Conservation (phyloP, 64 coral and sea anemone genomes). For the Dendronephthya gigantea region DNA sequence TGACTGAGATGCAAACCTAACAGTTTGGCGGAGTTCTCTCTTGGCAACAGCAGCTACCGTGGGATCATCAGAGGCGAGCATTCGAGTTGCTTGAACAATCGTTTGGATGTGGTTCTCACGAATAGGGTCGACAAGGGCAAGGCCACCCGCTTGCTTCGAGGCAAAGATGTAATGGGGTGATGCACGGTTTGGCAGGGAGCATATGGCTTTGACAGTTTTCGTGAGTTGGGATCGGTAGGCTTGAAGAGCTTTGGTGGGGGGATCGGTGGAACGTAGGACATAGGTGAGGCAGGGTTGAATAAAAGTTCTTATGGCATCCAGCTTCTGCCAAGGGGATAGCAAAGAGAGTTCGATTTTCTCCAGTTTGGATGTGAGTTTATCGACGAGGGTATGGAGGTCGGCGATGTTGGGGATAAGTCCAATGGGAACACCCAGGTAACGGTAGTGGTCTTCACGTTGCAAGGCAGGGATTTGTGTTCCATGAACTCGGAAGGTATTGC, state of each 20-base stretch:
- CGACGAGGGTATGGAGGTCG: neutral
- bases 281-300: constrained; percentile 11
- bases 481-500: neutral
- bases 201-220: neutral
- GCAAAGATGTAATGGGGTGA: neutral
- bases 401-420: neutral
- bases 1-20: neutral
- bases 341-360: neutral
- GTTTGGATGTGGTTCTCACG: constrained; percentile 21
- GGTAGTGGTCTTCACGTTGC: neutral
- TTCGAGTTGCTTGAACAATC: neutral
- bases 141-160: constrained; percentile 8
- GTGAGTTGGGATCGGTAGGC: neutral
- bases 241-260: neutral
- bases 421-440: neutral
- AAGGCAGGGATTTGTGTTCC: neutral
- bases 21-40: neutral
- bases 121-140: constrained; percentile 4
- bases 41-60: neutral
- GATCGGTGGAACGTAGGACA: neutral
- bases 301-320: constrained; percentile 18
- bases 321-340: neutral
- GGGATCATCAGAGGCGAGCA: neutral
- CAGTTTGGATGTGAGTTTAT: neutral
- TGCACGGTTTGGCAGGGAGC: constrained; percentile 2